These are phyloP conservation scores for Coracias cyanogaster DNA, from an alignment of 2,797 vertebrate species.

Conservation along the genomic window DNA sequence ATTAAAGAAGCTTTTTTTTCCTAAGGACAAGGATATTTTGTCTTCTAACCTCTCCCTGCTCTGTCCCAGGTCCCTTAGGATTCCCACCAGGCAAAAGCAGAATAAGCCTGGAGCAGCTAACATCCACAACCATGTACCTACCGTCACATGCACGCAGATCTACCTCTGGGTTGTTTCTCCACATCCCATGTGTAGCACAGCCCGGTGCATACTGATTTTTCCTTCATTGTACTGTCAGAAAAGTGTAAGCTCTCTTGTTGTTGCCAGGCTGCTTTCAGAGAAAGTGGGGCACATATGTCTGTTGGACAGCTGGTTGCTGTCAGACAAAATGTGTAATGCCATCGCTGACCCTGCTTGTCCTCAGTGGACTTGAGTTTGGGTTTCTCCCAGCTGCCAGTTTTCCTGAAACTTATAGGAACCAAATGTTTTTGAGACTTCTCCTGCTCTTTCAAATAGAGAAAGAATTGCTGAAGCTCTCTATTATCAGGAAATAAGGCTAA, in stretches of 20 bases:
- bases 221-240: background rate
- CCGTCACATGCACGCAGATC: background rate
- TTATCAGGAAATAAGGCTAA: background rate
- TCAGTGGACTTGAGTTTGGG: background rate
- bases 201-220: background rate
- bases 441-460: background rate
- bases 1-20: background rate
- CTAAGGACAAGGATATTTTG: background rate
- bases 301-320: slow-evolving; percentile 4
- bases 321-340: background rate
- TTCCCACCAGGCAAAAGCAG: background rate
- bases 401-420: background rate
- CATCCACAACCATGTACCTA: background rate
- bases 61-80: background rate
- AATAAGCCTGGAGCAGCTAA: background rate
- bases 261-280: background rate
- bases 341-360: background rate
- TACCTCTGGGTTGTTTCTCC: background rate
- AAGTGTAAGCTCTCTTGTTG: background rate
- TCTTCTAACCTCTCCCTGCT: background rate
- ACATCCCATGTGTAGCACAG: background rate
- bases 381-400: background rate
- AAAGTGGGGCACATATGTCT: background rate
- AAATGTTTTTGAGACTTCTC: background rate
- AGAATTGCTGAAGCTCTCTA: background rate